These are phyloP conservation scores for Enoplosus armatus DNA, from an alignment of 2,797 vertebrate species.

Conservation along the genomic window DNA sequence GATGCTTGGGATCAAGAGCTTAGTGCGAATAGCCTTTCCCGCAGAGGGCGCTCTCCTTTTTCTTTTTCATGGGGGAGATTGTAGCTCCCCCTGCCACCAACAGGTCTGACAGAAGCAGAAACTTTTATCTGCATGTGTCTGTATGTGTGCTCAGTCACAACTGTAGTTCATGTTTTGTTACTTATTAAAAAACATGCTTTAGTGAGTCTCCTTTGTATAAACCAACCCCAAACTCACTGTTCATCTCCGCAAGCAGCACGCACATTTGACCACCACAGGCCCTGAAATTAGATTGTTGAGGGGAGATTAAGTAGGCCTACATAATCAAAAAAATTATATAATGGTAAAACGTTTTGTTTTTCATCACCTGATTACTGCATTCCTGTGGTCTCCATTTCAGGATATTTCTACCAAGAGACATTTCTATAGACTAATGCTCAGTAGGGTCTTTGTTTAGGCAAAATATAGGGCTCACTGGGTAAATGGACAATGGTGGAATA, in stretches of 20 bases:
- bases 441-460: conserved; percentile 35
- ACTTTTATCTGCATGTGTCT: conserved; percentile 34
- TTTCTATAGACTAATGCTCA: conserved; percentile 13
- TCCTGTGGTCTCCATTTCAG: conserved; percentile 13
- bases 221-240: background rate
- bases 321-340: too few relatives aligned
- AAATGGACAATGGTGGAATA: conserved; percentile 48
- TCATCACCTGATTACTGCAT: background rate
- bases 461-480: conserved; percentile 14
- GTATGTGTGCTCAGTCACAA: background rate
- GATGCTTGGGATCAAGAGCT: conserved; percentile 84
- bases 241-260: background rate
- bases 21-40: conserved; percentile 75
- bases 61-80: conserved; percentile 31
- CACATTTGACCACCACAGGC: background rate
- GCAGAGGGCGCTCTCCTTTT: conserved; percentile 78
- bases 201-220: background rate
- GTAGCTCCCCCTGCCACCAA: conserved; percentile 58
- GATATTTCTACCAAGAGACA: conserved; percentile 15
- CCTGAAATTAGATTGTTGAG: background rate
- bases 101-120: conserved; percentile 57
- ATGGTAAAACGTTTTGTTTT: too few relatives aligned
- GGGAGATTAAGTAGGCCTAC: background rate
- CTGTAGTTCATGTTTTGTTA: background rate
- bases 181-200: background rate